Percentiles rank a stretch among this genome's conserved stretches.
Evolutionary conservation across 2,113 vertebrate species (phyloP).

Genomic region (Stercorarius parasiticus): DNA sequence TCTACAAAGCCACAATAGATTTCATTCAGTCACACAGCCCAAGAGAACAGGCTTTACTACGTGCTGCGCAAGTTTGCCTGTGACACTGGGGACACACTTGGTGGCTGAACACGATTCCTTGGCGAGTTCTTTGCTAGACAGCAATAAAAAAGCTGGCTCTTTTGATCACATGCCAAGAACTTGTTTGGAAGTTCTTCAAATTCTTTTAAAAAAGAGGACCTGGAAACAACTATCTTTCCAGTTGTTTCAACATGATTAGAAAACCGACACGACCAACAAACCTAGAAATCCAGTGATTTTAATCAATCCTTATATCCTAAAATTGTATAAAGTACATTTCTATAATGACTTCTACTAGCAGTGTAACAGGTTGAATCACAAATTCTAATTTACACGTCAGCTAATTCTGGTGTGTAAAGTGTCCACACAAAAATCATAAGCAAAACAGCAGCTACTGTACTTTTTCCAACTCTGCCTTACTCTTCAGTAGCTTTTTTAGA

Average conservation of each 20-base stretch:
- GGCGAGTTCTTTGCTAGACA: neutral
- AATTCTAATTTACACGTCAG: neutral
- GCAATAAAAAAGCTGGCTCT: neutral
- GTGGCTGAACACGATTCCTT: neutral
- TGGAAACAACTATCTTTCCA: neutral
- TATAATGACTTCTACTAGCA: neutral
- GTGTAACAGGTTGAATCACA: neutral
- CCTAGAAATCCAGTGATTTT: neutral
- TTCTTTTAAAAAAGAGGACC: neutral
- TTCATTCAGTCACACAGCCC: neutral
- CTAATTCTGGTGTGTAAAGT: neutral
- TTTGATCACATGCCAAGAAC: neutral
- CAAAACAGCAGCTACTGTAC: neutral
- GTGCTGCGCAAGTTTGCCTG: neutral
- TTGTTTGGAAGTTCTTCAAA: neutral
- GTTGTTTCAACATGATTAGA: neutral
- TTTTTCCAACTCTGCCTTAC: neutral
- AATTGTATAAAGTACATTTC: neutral
- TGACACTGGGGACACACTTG: neutral
- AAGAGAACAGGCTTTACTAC: neutral
- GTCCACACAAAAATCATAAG: neutral
- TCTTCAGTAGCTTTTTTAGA: neutral
- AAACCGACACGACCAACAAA: neutral
- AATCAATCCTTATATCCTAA: neutral
- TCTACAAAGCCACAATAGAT: neutral